Base-by-base conservation (phyloP, 2,113 vertebrate genomes). In the Hyla sarda region DNA sequence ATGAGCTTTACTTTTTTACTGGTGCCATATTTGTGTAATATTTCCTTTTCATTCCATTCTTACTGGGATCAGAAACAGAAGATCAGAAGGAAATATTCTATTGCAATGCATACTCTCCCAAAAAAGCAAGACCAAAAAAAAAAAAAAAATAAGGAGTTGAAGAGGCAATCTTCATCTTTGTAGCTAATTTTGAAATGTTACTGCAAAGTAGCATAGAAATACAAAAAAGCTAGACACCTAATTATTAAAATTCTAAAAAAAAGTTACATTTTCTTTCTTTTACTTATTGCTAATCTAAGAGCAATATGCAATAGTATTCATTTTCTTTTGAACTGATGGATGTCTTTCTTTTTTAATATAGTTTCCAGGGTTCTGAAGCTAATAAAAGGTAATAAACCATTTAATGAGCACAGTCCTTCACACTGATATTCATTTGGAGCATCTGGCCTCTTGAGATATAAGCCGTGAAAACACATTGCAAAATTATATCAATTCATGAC, bases 331-430 rank as follows among this genome's bases (percentile, higher is more conserved):
- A 60, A 56, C n/a, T 77, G 77, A 60, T 80, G 11, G 6, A 80
- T 80, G 54, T 41, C 21, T 77, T 77, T 60, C 75, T 80, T 60
- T n/a, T 80, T 60, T 60, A 60, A 60, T 60, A 60, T 41, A 60
- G 56, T 80, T 80, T 80, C 77, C 77, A 80, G 25, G 77, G 56
- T 41, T 60, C 54, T 60, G 54, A 80, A 56, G 21, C 54, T 80
- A 80, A 60, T 69, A 50, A 82, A 82, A 82, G 60, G 79, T 82
- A 82, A 82, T 82, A 82, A 82, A 67, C 37, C 58, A 67, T 82
- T 69, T 82, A 82, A 82, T 80, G 77, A 80, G 54, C 32, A 80
- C 54, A 80, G 77, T 82, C 25, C 80, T 50, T 65, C 60, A 82
- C 54, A 48, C 45, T 67, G 25, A 32, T 67, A 67, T 32, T 67